Evolutionary conservation across 2,888 invertebrate species (phyloP).

Genomic region (Aporophyla nigra): DNA sequence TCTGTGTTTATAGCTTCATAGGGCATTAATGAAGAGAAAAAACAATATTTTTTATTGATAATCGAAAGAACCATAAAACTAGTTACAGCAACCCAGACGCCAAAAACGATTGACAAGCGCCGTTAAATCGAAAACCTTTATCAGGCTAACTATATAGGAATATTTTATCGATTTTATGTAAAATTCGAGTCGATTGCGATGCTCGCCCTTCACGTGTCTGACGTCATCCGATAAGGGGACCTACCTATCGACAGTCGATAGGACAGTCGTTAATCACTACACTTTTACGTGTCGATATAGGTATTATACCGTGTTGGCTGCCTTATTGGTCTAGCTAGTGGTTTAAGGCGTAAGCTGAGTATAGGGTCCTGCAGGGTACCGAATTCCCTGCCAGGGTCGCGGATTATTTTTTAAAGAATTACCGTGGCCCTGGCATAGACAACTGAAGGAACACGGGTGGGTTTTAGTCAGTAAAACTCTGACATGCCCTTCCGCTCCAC

Average conservation of each 20-base stretch:
- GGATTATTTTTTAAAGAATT: too few relatives aligned
- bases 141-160: constrained; percentile 41
- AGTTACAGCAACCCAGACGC: neutral
- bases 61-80: neutral
- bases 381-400: too few relatives aligned
- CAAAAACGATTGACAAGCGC: constrained; percentile 21
- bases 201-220: constrained; percentile 54
- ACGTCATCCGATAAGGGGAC: constrained; percentile 60
- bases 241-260: constrained; percentile 48
- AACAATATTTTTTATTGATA: neutral
- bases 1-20: neutral
- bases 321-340: too few relatives aligned
- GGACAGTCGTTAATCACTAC: constrained; percentile 53
- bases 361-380: too few relatives aligned
- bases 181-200: constrained; percentile 53
- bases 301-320: neutral
- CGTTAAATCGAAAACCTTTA: constrained; percentile 23
- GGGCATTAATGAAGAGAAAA: neutral
- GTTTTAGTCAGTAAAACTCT: too few relatives aligned
- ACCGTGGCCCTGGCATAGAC: too few relatives aligned
- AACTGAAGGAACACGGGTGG: too few relatives aligned
- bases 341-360: neutral
- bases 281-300: constrained; percentile 37
- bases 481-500: too few relatives aligned
- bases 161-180: constrained; percentile 64